Evolutionary conservation across 2,113 vertebrate genomes (phyloP).

Genomic region (Apistogramma diplotaenia): DNA sequence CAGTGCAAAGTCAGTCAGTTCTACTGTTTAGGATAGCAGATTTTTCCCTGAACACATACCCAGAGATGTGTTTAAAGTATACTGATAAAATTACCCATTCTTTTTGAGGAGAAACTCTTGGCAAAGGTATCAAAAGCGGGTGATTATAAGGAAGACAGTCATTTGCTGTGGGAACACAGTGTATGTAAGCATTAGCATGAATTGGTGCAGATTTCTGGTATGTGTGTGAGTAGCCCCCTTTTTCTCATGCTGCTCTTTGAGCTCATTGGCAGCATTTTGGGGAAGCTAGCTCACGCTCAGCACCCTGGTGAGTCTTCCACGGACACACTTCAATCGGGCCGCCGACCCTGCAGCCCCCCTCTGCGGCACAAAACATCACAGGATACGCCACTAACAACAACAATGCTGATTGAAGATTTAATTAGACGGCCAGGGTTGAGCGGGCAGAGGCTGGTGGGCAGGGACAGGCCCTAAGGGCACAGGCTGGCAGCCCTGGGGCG

Average conservation of each 20-base stretch:
- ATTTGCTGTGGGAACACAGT: slow-evolving; percentile 27
- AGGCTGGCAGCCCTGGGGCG: slow-evolving; percentile 31
- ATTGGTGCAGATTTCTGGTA: slow-evolving; percentile 18
- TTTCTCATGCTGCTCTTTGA: slow-evolving; percentile 63
- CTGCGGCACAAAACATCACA: slow-evolving; percentile 64
- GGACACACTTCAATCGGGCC: slow-evolving; percentile 65
- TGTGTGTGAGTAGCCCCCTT: slow-evolving; percentile 37
- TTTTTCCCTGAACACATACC: background rate
- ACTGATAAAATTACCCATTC: background rate
- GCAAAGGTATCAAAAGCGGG: background rate
- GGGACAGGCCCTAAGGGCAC: slow-evolving; percentile 42
- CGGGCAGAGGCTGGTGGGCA: slow-evolving; percentile 59
- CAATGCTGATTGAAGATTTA: slow-evolving; percentile 75
- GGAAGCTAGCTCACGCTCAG: slow-evolving; percentile 65
- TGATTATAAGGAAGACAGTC: background rate
- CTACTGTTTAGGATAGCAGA: background rate
- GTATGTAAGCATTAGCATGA: slow-evolving; percentile 24
- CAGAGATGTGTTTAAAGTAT: background rate
- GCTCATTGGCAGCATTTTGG: slow-evolving; percentile 60
- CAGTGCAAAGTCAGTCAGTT: background rate
- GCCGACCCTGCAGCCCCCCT: slow-evolving; percentile 60
- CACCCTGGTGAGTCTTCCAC: slow-evolving; percentile 56
- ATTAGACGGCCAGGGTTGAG: slow-evolving; percentile 73
- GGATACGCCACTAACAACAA: slow-evolving; percentile 68
- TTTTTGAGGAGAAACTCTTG: background rate